phyloP scores from a whole-genome alignment of 2,888 invertebrate species.

The Nyleta sp. region DNA sequence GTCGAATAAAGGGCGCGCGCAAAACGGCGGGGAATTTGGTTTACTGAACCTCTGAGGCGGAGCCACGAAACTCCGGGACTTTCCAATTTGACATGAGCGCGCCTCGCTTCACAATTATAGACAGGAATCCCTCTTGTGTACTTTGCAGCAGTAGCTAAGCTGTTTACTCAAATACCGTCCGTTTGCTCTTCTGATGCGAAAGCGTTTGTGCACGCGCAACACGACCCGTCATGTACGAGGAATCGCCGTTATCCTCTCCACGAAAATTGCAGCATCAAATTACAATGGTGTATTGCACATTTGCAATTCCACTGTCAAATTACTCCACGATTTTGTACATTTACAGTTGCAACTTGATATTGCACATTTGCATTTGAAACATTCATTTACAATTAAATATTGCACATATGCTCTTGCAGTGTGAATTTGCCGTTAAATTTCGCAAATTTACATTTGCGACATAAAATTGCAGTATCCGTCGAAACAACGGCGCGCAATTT shows the following conservation, averaged over 20 bases:
- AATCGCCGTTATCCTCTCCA: slow-evolving; percentile 43
- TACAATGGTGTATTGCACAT: too few relatives aligned
- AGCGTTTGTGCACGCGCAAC: slow-evolving; percentile 34
- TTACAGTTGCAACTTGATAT: too few relatives aligned
- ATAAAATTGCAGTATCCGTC: too few relatives aligned
- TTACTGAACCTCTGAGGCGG: slow-evolving; percentile 38
- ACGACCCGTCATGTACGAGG: slow-evolving; percentile 38
- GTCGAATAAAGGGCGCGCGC: too few relatives aligned
- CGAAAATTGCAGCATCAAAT: slow-evolving; percentile 55
- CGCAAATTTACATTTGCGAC: too few relatives aligned
- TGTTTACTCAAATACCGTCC: slow-evolving; percentile 63
- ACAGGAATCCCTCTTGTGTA: slow-evolving; percentile 59
- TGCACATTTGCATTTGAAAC: too few relatives aligned
- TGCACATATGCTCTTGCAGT: too few relatives aligned
- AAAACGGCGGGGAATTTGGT: slow-evolving; percentile 27
- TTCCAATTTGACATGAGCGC: slow-evolving; percentile 55
- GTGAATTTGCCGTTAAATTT: too few relatives aligned
- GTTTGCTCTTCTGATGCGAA: slow-evolving; percentile 61
- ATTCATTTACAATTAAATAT: too few relatives aligned
- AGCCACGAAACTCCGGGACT: slow-evolving; percentile 40
- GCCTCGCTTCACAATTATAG: slow-evolving; percentile 61
- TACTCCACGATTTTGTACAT: too few relatives aligned
- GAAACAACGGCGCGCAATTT: slow-evolving; percentile 12
- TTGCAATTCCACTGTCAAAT: too few relatives aligned
- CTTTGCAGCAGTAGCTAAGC: slow-evolving; percentile 59